Base-by-base conservation (phyloP, 2,797 vertebrate genomes). In the Potorous gilbertii region DNA sequence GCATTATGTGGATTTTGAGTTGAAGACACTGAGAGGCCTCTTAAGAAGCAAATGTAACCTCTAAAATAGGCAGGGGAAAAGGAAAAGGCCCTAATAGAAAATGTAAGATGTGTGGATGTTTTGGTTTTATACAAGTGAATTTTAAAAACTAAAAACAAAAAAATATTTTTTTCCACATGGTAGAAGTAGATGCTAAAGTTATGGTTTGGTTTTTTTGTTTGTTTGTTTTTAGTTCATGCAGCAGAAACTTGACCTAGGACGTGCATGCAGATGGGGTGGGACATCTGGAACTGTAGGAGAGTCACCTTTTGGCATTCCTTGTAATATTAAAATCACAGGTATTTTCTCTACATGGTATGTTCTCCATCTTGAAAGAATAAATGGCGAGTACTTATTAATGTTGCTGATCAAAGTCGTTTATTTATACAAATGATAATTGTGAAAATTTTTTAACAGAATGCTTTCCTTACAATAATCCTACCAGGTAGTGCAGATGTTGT, bases 271-370 rank as follows among this genome's bases (percentile, higher is more conserved):
- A 97, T 99, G 99, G 98, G 99, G 99, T 97, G 99, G 98, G 97
- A 98, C 98, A 94, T 98, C 98, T 62, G 99, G 99, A 98, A 98
- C 98, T 94, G 99, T 99, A 95, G 99, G 99, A 98, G 99, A 99
- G 91, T 97, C 98, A 98, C 99, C 99, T 4, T 99, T 99, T 98
- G 99, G 99, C 96, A 99, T 99, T 98, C 99, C 99, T 3, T 99
- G 99, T 98, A 99, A 99, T 98, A 99, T 99, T 98, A 99, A 99
- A 98, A 99, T 99, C 98, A 99, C 99, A 98, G 99, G 99, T 99
- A 98, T 98, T 97, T 96, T 95, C 96, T 50, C 92, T 91, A 52
- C 96, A 91, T 91, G 94, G 94, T 92, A 95, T 92, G 92, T 95
- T 97, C 52, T 96, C 97, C 91, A 95, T 66, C 81, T 97, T 97